Percentiles rank a stretch among this genome's conserved stretches.
Evolutionary conservation across 2,888 invertebrate species (phyloP).

Genomic region (Andricus quercusramuli): DNA sequence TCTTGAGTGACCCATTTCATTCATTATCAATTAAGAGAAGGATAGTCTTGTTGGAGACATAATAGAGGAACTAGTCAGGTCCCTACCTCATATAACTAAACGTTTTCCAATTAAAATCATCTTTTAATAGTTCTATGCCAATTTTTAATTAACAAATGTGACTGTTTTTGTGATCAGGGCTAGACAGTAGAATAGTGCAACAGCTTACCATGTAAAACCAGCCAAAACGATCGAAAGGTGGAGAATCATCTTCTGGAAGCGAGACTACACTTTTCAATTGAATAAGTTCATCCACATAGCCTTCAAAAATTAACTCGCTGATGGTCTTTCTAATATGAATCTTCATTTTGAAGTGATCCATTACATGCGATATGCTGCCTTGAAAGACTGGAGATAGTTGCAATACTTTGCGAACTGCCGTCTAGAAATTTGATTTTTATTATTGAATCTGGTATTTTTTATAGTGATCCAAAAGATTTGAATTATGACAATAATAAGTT

Average conservation of each 20-base stretch:
- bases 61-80: conserved; percentile 16
- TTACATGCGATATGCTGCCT: conserved; percentile 82
- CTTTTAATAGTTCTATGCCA: neutral
- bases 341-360: conserved; percentile 80
- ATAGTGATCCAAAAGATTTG: no score
- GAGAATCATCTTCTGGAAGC: conserved; percentile 72
- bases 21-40: conserved; percentile 67
- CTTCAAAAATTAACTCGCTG: conserved; percentile 88
- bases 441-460: neutral
- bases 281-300: conserved; percentile 88
- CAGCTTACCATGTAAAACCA: conserved; percentile 87
- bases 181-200: neutral
- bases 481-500: neutral
- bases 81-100: neutral
- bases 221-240: conserved; percentile 89
- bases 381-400: conserved; percentile 82
- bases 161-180: no score
- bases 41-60: conserved; percentile 5
- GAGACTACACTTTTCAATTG: conserved; percentile 82
- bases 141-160: no score
- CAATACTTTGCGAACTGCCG: conserved; percentile 82
- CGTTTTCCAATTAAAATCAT: conserved; percentile 7
- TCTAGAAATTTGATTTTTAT: conserved; percentile 72
- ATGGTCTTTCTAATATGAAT: conserved; percentile 83
- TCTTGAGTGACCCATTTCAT: conserved; percentile 62